Percentiles rank a stretch among this genome's conserved stretches.
These are phyloP conservation scores for Gastrophryne carolinensis DNA, from an alignment of 2,797 vertebrate genomes.

Conservation along the genomic window DNA sequence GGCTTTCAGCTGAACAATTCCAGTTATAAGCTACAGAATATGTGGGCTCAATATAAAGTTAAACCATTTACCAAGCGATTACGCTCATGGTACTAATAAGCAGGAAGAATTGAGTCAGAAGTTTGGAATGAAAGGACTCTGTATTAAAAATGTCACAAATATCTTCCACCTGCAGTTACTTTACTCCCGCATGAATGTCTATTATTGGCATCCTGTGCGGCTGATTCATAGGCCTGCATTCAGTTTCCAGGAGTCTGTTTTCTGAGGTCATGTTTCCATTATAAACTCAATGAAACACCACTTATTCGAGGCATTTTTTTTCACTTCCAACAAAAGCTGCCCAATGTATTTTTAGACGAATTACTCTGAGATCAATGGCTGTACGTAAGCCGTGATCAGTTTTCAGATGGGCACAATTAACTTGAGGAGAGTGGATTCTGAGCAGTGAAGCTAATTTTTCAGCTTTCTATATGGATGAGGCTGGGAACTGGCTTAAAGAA, in stretches of 20 bases:
- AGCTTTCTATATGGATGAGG: not conserved
- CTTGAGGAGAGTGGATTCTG: slow-evolving; percentile 24
- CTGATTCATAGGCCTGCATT: slow-evolving; percentile 8
- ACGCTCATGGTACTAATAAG: not conserved
- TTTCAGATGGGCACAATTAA: slow-evolving; percentile 33
- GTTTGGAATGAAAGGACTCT: not conserved
- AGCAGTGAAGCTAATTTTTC: slow-evolving; percentile 5
- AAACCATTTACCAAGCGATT: too few species aligned
- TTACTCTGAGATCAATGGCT: slow-evolving; percentile 11
- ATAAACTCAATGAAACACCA: slow-evolving; percentile 23
- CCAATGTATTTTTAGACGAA: slow-evolving; percentile 34
- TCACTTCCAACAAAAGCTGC: slow-evolving; percentile 14
- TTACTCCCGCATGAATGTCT: not conserved
- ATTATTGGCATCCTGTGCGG: slow-evolving; percentile 8
- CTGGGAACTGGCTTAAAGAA: not conserved
- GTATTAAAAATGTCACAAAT: not conserved
- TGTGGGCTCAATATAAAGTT: too few species aligned
- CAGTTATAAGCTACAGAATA: too few species aligned
- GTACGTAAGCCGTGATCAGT: slow-evolving; percentile 2
- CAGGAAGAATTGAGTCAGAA: not conserved
- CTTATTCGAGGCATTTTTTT: slow-evolving; percentile 39
- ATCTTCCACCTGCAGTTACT: slow-evolving; percentile 23
- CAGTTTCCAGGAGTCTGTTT: slow-evolving; percentile 20
- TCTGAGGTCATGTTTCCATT: slow-evolving; percentile 41
- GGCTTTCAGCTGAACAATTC: too few species aligned